Conservation (phyloP, 2,888 invertebrate species). For the Andrena praecox region DNA sequence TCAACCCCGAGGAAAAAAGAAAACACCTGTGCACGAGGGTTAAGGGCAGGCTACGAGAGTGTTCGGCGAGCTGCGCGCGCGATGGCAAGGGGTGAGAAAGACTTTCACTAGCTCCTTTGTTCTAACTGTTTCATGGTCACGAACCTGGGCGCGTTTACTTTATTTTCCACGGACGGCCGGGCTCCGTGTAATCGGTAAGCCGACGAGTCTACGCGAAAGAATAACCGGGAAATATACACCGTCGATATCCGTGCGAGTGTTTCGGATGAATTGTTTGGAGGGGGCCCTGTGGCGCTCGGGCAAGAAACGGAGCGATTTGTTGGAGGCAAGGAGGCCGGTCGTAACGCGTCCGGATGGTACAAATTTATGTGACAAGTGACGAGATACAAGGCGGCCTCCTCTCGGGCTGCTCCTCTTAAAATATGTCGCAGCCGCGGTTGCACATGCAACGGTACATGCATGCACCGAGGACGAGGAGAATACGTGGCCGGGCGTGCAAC, state of each 20-base stretch:
- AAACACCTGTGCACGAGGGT: constrained; percentile 64
- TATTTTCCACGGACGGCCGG: background rate
- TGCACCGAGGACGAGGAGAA: constrained; percentile 33
- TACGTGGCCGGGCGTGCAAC: constrained; percentile 54
- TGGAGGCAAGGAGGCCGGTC: constrained; percentile 25
- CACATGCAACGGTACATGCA: constrained; percentile 60
- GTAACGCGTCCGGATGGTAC: constrained; percentile 45
- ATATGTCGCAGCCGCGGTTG: constrained; percentile 57
- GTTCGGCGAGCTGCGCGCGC: constrained; percentile 33
- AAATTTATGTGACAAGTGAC: constrained; percentile 61
- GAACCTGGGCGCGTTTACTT: background rate
- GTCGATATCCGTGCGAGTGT: background rate
- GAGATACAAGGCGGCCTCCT: constrained; percentile 27
- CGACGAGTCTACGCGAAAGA: background rate
- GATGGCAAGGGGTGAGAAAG: constrained; percentile 36
- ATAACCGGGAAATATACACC: background rate
- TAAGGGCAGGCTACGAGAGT: constrained; percentile 39
- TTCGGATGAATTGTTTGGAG: constrained; percentile 7
- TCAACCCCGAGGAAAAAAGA: constrained; percentile 48
- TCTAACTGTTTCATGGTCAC: constrained; percentile 42
- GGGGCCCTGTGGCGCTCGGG: background rate
- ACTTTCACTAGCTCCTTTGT: constrained; percentile 53
- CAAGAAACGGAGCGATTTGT: constrained; percentile 29
- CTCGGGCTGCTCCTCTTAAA: constrained; percentile 47
- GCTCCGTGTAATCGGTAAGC: background rate